A percentile compares a stretch with the other conserved stretches of the same genome.
These are phyloP conservation scores for Drosophila incognita DNA, from an alignment of 2,888 invertebrate species.

Conservation along the genomic window DNA sequence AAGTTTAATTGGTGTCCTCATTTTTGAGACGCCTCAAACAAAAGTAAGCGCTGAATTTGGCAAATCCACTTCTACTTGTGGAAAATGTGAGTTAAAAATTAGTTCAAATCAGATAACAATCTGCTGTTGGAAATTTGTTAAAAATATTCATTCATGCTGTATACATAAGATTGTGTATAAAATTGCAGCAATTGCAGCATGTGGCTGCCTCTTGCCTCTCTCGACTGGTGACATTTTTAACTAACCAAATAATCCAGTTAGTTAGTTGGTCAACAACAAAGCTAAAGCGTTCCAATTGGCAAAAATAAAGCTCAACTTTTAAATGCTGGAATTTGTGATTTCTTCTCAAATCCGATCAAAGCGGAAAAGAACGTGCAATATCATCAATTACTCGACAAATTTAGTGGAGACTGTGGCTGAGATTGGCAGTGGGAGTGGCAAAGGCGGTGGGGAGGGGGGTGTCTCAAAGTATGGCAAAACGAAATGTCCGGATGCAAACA, in stretches of 20 bases:
- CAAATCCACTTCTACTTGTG: neutral
- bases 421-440: conserved; percentile 7
- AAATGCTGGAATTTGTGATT: neutral
- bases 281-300: neutral
- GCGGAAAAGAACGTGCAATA: conserved; percentile 68
- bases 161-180: neutral
- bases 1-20: neutral
- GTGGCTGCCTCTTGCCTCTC: neutral
- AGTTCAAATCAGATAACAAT: too few relatives aligned
- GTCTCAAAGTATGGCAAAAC: conserved; percentile 45
- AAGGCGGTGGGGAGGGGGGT: neutral
- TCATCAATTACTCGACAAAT: conserved; percentile 81
- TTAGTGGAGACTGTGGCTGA: conserved; percentile 50
- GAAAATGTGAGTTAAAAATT: neutral
- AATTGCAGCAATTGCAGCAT: neutral
- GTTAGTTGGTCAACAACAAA: neutral
- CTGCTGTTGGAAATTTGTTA: too few relatives aligned
- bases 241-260: neutral
- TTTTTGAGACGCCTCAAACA: neutral
- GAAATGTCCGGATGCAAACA: conserved; percentile 82
- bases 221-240: neutral
- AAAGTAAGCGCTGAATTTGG: neutral
- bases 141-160: neutral
- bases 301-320: neutral
- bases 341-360: conserved; percentile 13